Evolutionary conservation across 2,888 invertebrate species (phyloP).

Genomic region (Epistrophe grossulariae): DNA sequence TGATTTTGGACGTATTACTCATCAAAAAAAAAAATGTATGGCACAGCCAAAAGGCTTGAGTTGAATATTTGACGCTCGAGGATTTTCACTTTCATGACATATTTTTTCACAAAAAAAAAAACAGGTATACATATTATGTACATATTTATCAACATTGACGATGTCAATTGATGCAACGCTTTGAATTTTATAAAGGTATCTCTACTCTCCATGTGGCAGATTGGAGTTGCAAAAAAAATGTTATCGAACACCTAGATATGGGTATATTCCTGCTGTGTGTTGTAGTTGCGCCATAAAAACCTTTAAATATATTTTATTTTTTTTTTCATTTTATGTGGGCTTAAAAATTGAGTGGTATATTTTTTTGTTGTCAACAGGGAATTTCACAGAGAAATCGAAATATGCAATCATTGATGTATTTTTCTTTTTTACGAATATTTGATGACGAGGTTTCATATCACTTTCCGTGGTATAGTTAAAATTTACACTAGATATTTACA

Average conservation of each 20-base stretch:
- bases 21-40: background rate
- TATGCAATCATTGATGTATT: background rate
- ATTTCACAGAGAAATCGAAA: background rate
- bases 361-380: background rate
- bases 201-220: background rate
- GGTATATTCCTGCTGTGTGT: background rate
- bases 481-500: background rate
- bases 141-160: background rate
- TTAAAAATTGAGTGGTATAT: background rate
- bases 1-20: constrained; percentile 18
- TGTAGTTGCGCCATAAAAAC: background rate
- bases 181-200: constrained; percentile 5
- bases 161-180: constrained; percentile 8
- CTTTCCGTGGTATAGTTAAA: background rate
- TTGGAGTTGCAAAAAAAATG: background rate
- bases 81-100: constrained; percentile 17
- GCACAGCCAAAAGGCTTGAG: constrained; percentile 3
- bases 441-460: background rate
- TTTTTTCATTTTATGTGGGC: background rate
- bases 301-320: background rate
- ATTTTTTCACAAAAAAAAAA: background rate
- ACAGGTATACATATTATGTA: background rate
- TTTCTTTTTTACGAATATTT: background rate
- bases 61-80: constrained; percentile 19
- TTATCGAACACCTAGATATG: background rate